Base-by-base conservation (phyloP, 2,113 vertebrate species). In the Phasianus colchicus region DNA sequence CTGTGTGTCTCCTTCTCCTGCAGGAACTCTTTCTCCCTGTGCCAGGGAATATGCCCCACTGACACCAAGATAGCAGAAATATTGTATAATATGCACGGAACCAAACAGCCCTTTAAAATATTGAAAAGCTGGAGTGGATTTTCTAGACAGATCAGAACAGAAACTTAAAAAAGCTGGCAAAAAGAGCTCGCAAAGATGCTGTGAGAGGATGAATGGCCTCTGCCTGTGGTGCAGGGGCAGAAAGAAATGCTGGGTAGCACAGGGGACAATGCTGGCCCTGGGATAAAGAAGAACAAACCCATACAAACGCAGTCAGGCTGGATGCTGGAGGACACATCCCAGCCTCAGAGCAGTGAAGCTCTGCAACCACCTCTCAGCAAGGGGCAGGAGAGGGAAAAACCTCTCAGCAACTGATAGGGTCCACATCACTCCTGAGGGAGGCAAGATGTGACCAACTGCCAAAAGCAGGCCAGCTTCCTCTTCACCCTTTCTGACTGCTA, bases 241-340 rank as follows among this genome's bases (percentile, higher is more conserved):
- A 30, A 38, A 90, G 69, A 60, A 88, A 25, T 2, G 1, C 50
- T 60, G 76, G 34, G 29, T 42, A 74, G 69, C 55, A 14, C 20
- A 69, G 73, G 88, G 73, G 76, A 95, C 88, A 96, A 61, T 81
- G 90, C 76, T 96, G 88, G 73, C 88, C 88, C 61, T 81, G 58
- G 42, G 83, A 92, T 82, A 94, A 91, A 6, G 54, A 83, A 92
- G 57, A 45, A 74, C 18, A 88, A 92, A 83, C 8, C 15, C 2
- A 0, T 57, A 83, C 6, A 2, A 92, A 81, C 29, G 32, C 50
- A 81, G n/a, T 64, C 73, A 47, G 52, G 55, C 34, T 83, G 83
- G 34, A 64, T 83, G 76, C 54, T 60, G 71, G 73, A 86, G 67
- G 79, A 94, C 55, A 17, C 22, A 71, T 82, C 77, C 52, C 70